Evolutionary conservation across 2,888 invertebrate species (phyloP), one percentile per base, ranked within the genome.

Genomic region (Agrochola lychnidis): DNA sequence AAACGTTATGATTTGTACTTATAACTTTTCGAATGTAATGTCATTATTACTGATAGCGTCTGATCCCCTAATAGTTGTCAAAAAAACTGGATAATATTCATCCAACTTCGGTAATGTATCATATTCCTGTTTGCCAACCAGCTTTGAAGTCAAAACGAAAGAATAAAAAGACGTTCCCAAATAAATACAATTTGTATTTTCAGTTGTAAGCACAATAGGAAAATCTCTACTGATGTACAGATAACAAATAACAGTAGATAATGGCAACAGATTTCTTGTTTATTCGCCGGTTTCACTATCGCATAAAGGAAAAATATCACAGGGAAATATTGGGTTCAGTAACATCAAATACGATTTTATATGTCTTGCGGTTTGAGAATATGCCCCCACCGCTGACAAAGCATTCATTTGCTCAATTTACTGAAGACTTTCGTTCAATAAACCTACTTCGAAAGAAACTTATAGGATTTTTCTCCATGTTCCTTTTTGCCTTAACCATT

Each of bases 351-450:
- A 72, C 72, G n/a, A 45, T 83, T 77, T 78, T 75, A 76, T 76
- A 76, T 80, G 53, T 84, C 74, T 76, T 73, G n/a, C 61, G 64
- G 66, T 85, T 83, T 79, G 64, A 84, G 73, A 88, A 87, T 90
- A 88, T 61, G 77, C 73, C 82, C 70, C 64, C 12, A 40, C 25
- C 61, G 89, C 90, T 89, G 90, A 91, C 90, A 81, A 84, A 85
- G 78, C 82, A 81, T 88, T 89, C 87, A 90, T 91, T 93, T 90
- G 89, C 90, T 89, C 89, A 90, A 91, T 91, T 91, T 90, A 90
- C 84, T 83, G 84, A 74, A 86, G 71, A 83, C 86, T 88, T 88
- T 86, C 76, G 83, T 82, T 87, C 85, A 90, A 90, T 91, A 90
- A 90, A 86, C 84, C 74, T 75, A 87, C 85, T 78, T 87, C 81